phyloP scores from a whole-genome alignment of 2,797 vertebrate genomes.

The Ptychobarbus kaznakovi region DNA sequence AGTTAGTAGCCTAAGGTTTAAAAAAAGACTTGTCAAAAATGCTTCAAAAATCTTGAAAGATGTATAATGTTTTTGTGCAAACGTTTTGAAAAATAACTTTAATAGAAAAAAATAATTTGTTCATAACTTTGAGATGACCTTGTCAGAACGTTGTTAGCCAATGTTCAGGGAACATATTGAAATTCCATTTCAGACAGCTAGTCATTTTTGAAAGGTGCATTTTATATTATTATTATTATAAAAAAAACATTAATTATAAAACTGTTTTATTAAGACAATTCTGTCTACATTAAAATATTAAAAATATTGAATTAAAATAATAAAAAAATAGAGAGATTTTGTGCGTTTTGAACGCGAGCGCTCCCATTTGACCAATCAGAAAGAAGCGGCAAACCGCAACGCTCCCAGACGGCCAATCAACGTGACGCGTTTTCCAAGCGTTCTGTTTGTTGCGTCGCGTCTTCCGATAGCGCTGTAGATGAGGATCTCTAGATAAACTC shows the following conservation, averaged over 20 bases:
- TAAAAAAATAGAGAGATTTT: no score
- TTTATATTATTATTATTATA: background rate
- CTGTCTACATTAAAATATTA: background rate
- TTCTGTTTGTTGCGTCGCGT: background rate
- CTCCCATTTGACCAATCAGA: background rate
- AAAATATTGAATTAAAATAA: background rate
- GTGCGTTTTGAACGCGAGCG: background rate
- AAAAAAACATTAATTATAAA: background rate
- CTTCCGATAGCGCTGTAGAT: background rate
- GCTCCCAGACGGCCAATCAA: background rate
- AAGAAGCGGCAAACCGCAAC: background rate
- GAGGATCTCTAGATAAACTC: conserved; percentile 59
- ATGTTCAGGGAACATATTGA: background rate
- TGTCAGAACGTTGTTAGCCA: background rate
- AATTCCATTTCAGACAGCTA: background rate
- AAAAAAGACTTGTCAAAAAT: background rate
- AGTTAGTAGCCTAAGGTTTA: background rate
- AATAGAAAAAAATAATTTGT: background rate
- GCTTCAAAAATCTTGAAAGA: background rate
- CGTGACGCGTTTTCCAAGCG: background rate
- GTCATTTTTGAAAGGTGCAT: background rate
- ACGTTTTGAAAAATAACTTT: background rate
- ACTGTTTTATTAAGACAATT: background rate
- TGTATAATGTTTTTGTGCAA: background rate
- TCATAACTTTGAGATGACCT: no score